Percentiles rank a stretch among this genome's conserved stretches.
These are phyloP conservation scores for Microplitis deprimator DNA, from an alignment of 2,888 invertebrate genomes.

Conservation along the genomic window DNA sequence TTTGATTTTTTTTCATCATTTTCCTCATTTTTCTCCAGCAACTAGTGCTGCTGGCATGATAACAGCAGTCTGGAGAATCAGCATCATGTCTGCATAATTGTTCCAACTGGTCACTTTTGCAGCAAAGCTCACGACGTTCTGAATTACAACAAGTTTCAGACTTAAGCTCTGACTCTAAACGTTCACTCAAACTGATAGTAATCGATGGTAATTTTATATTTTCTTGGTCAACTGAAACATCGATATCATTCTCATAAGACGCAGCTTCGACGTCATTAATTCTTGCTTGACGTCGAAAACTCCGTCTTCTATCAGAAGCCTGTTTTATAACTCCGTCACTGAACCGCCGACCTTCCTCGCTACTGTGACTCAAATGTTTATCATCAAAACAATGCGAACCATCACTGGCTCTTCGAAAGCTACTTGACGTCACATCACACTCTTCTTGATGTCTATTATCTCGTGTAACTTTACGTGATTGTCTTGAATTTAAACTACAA, in stretches of 20 bases:
- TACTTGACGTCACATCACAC: slow-evolving; percentile 16
- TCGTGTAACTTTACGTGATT: slow-evolving; percentile 29
- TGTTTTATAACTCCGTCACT: slow-evolving; percentile 56
- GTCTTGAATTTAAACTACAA: slow-evolving; percentile 37
- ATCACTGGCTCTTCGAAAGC: slow-evolving; percentile 58
- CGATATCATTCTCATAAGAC: slow-evolving; percentile 33
- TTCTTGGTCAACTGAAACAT: slow-evolving; percentile 12
- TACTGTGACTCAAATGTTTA: neutral
- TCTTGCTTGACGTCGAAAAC: slow-evolving; percentile 62
- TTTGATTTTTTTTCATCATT: slow-evolving; percentile 60
- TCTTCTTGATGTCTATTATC: neutral
- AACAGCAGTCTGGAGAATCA: slow-evolving; percentile 52
- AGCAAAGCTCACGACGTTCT: slow-evolving; percentile 44
- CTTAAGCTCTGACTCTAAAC: slow-evolving; percentile 19
- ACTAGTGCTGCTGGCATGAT: slow-evolving; percentile 50
- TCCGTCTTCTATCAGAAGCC: slow-evolving; percentile 50
- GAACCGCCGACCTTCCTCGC: slow-evolving; percentile 55
- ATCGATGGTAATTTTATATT: too few species aligned
- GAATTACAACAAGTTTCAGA: slow-evolving; percentile 32
- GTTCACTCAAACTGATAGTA: neutral
- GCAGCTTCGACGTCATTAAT: slow-evolving; percentile 56
- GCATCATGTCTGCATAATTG: slow-evolving; percentile 49
- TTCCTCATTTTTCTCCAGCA: slow-evolving; percentile 61
- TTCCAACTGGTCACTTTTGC: slow-evolving; percentile 45
- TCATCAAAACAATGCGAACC: slow-evolving; percentile 50